These are phyloP conservation scores for Sturnira hondurensis DNA, from an alignment of 2,113 vertebrate genomes.

Conservation along the genomic window DNA sequence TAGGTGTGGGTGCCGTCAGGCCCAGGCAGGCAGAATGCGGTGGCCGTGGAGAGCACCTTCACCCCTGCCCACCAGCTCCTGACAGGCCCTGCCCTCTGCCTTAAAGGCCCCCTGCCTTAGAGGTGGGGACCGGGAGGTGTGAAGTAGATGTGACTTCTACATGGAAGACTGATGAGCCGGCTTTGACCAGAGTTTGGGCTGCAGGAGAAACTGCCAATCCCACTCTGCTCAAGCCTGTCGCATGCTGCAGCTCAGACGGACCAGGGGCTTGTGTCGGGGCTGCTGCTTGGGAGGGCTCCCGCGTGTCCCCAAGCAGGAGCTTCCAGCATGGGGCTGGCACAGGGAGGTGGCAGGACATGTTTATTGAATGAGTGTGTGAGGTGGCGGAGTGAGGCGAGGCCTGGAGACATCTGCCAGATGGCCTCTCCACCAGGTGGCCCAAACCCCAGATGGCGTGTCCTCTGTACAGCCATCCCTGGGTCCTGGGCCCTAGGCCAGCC, in stretches of 20 bases:
- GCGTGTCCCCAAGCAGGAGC: neutral
- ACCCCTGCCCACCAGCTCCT: too few species aligned
- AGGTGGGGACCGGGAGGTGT: too few species aligned
- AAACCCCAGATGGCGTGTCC: neutral
- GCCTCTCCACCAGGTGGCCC: neutral
- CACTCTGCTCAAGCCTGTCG: neutral
- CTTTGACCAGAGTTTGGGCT: neutral
- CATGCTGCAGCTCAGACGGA: neutral
- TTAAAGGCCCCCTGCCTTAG: neutral
- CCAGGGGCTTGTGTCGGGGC: neutral
- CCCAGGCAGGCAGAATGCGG: neutral
- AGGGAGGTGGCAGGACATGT: slow-evolving; percentile 3
- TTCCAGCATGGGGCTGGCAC: neutral
- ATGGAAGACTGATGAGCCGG: neutral
- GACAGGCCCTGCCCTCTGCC: neutral
- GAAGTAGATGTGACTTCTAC: accelerated
- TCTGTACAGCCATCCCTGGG: neutral
- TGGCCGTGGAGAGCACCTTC: accelerated
- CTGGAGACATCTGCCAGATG: neutral
- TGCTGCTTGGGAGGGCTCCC: neutral
- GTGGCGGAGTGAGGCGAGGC: neutral
- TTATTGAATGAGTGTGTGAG: neutral
- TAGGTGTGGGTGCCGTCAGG: neutral
- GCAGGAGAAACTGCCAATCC: neutral
- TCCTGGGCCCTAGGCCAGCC: neutral